Evolutionary conservation across 2,888 invertebrate genomes (phyloP), one percentile per base, ranked within the genome.

Genomic region (Leptinotarsa peninsularis): DNA sequence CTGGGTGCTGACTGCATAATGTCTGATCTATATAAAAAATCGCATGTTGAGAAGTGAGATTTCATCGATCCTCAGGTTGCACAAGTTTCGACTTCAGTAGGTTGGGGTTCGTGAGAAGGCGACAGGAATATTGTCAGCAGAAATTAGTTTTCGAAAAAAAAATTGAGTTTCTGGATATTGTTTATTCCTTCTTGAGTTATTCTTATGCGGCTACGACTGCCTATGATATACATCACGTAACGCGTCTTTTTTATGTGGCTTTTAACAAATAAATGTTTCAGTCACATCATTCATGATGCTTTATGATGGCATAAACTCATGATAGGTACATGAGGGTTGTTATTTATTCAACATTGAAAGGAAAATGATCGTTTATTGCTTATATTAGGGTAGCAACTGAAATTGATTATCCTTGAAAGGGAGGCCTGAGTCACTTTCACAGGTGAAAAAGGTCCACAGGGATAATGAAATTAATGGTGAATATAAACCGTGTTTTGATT

Each of bases 251-350:
- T 70, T 49, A 70, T 70, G 18, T 49, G 18, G 58, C 21, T 70
- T 70, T 70, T 70, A 70, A 14, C 60, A 58, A 23, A 70, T 58
- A 50, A 50, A 60, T 18, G 67, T 72, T 72, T 68, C 68, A 68
- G 63, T 67, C 60, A 23, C 21, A 58, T 15, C 18, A 49, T 49
- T 49, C 56, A 50, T 60, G 49, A 27, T n/a, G 23, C 56, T 18
- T 60, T 10, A 15, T 21, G 49, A 14, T 27, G 58, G 49, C 56
- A 60, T 73, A 68, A 73, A 67, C 68, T 60, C 27, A 49, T 60
- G 50, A 27, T 18, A 60, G 21, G 7, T 66, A 72, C 56, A 43
- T 72, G 70, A 43, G 10, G 3, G 54, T 15, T 18, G 49, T 60
- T 69, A 60, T 74, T 71, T 67, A 66, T 66, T 66, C 66, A 66